Evolutionary conservation across 2,113 vertebrate genomes (phyloP).

Genomic region (Poeciliopsis retropinna): DNA sequence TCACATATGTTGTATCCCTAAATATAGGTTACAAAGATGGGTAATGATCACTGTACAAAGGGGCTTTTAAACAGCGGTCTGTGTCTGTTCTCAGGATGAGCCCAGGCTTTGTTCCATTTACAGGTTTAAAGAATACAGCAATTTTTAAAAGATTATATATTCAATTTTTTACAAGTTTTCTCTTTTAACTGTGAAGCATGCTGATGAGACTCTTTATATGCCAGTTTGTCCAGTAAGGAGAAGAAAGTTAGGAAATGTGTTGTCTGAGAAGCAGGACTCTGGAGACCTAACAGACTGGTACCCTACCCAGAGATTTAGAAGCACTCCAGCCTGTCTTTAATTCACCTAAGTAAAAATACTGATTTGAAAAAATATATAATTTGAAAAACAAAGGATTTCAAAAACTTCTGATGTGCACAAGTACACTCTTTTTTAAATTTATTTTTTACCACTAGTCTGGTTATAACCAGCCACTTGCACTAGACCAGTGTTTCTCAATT

Average conservation of each 20-base stretch:
- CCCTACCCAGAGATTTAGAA: not conserved
- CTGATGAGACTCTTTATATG: not conserved
- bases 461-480: too few species aligned
- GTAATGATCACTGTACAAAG: conserved; percentile 3
- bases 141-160: not conserved
- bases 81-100: not conserved
- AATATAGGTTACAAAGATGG: conserved; percentile 46
- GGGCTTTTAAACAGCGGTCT: not conserved
- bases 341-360: not conserved
- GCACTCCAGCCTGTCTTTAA: not conserved
- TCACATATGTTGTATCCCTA: conserved; percentile 35
- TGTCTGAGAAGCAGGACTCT: not conserved
- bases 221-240: not conserved
- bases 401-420: too few species aligned
- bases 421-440: too few species aligned
- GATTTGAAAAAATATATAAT: too few species aligned
- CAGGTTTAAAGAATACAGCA: conserved; percentile 5
- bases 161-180: not conserved
- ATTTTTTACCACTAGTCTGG: too few species aligned
- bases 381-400: too few species aligned
- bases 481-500: too few species aligned
- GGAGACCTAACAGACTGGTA: not conserved
- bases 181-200: not conserved
- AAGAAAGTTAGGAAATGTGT: not conserved
- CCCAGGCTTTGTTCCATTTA: conserved; percentile 1